Evolutionary conservation across 2,888 invertebrate genomes (phyloP).

Genomic region (Nycteola revayana): DNA sequence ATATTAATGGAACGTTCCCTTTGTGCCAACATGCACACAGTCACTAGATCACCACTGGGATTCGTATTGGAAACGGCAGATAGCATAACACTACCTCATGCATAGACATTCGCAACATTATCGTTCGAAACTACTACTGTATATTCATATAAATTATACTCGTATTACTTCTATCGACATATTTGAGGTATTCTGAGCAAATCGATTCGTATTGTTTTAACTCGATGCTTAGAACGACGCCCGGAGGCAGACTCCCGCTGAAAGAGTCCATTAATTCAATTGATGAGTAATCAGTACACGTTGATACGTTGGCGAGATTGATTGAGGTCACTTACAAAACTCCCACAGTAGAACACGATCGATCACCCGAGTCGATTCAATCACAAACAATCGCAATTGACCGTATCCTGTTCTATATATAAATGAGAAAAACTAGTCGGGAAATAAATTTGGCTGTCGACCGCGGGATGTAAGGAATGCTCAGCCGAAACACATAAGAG

Average conservation of each 20-base stretch:
- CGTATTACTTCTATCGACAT: slow-evolving; percentile 3
- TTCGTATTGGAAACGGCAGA: background rate
- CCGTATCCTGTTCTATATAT: slow-evolving; percentile 28
- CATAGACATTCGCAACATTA: slow-evolving; percentile 2
- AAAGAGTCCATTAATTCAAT: slow-evolving; percentile 5
- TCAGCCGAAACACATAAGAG: too few species aligned
- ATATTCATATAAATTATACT: slow-evolving; percentile 15
- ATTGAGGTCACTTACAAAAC: slow-evolving; percentile 19
- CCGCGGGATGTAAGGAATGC: background rate
- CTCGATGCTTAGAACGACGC: slow-evolving; percentile 9
- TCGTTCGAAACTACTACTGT: slow-evolving; percentile 3
- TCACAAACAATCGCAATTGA: slow-evolving; percentile 38
- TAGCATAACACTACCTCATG: too few species aligned
- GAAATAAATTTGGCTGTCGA: slow-evolving; percentile 23
- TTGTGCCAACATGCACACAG: slow-evolving; percentile 7
- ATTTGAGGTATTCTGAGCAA: slow-evolving; percentile 20
- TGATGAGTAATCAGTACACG: slow-evolving; percentile 14
- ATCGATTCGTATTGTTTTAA: slow-evolving; percentile 10
- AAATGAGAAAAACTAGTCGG: slow-evolving; percentile 22
- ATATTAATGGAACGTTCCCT: slow-evolving; percentile 17
- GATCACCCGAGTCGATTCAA: slow-evolving; percentile 33
- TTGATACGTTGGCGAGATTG: slow-evolving; percentile 4
- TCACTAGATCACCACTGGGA: too few species aligned
- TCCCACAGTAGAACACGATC: slow-evolving; percentile 26
- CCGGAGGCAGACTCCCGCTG: slow-evolving; percentile 4